Evolutionary conservation across 1,140 invertebrate genomes (phyloP).

Genomic region (Leptonema lineaticorne): DNA sequence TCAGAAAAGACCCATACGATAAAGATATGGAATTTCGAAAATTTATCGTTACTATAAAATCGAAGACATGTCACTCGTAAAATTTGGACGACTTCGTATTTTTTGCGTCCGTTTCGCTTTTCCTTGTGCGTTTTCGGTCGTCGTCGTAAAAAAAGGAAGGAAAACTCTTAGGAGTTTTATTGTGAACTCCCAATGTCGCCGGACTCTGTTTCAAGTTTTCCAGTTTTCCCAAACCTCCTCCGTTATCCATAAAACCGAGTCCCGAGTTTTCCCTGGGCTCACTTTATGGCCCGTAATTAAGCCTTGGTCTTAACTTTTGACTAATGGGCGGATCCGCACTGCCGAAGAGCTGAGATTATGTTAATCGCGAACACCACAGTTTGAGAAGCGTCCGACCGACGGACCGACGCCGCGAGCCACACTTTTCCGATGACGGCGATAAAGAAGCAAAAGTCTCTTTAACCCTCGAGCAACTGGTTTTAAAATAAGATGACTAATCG

Average conservation of each 20-base stretch:
- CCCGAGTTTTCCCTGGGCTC: conserved; percentile 20
- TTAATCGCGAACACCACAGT: conserved; percentile 28
- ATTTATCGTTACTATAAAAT: conserved; percentile 23
- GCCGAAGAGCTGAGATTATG: conserved; percentile 30
- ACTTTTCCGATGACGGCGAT: too few species aligned
- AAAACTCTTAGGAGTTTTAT: conserved; percentile 5
- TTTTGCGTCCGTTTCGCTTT: too few species aligned
- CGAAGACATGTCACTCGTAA: conserved; percentile 9
- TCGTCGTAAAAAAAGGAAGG: conserved; percentile 13
- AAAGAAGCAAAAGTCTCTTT: too few species aligned
- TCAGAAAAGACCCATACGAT: neutral
- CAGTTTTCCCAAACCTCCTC: too few species aligned
- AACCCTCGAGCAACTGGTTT: too few species aligned
- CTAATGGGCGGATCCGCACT: conserved; percentile 35
- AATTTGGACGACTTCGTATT: conserved; percentile 11
- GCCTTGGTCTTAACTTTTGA: conserved; percentile 36
- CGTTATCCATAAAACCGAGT: conserved; percentile 34
- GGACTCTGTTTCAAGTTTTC: conserved; percentile 23
- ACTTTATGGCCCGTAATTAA: conserved; percentile 35
- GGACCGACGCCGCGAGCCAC: too few species aligned
- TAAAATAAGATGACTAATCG: too few species aligned
- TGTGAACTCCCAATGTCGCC: conserved; percentile 3
- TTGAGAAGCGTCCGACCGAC: neutral
- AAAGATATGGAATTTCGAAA: conserved; percentile 12
- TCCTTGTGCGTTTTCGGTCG: too few species aligned